These are phyloP conservation scores for Erethizon dorsatum DNA, from an alignment of 2,797 vertebrate genomes.

Conservation along the genomic window DNA sequence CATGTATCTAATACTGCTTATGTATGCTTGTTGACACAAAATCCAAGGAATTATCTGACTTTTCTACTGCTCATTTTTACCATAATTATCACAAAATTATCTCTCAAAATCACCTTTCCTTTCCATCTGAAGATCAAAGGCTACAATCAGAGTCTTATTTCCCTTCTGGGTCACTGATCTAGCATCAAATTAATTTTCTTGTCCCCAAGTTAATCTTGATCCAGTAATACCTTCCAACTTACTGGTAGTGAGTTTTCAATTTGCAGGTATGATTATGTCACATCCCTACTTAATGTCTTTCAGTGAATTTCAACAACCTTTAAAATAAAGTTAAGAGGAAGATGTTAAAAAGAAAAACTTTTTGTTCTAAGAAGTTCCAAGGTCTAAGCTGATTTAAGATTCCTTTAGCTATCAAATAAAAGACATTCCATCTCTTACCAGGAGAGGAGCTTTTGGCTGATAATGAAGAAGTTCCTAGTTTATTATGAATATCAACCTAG, in stretches of 20 bases:
- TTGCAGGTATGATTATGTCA: background rate
- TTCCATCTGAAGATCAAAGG: background rate
- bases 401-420: background rate
- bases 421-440: background rate
- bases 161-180: background rate
- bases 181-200: background rate
- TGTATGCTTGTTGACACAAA: background rate
- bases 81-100: background rate
- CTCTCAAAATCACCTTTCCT: background rate
- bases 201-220: background rate
- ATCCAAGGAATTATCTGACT: background rate
- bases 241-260: background rate
- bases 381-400: background rate
- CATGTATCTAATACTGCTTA: background rate
- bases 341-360: background rate
- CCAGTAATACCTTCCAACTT: background rate
- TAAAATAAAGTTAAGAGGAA: background rate
- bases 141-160: background rate
- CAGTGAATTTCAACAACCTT: background rate
- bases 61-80: background rate
- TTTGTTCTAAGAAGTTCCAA: background rate
- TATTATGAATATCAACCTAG: background rate
- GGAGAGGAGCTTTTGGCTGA: background rate
- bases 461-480: background rate
- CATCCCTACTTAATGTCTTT: background rate